phyloP scores from a whole-genome alignment of 1,140 invertebrate genomes.

The Apis dorsata region DNA sequence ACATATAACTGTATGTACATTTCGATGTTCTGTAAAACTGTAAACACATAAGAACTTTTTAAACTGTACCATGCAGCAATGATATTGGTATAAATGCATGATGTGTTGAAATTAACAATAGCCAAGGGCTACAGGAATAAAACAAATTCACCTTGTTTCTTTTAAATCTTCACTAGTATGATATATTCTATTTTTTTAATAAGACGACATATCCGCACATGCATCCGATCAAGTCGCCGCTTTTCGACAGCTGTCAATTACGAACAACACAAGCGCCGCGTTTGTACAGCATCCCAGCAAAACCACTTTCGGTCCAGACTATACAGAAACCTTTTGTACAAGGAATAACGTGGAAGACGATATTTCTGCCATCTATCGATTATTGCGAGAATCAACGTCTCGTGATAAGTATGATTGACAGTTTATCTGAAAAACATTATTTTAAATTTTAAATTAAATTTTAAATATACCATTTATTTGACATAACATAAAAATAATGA shows the following conservation, averaged over 20 bases:
- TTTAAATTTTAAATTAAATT: not conserved
- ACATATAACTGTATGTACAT: slow-evolving; percentile 15
- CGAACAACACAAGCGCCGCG: slow-evolving; percentile 65
- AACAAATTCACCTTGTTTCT: not conserved
- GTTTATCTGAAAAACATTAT: not conserved
- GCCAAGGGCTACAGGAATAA: not conserved
- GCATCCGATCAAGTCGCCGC: slow-evolving; percentile 56
- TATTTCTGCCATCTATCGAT: slow-evolving; percentile 9
- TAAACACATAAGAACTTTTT: slow-evolving; percentile 59
- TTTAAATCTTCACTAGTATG: not conserved
- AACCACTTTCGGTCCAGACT: slow-evolving; percentile 64
- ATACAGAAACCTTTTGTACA: slow-evolving; percentile 41
- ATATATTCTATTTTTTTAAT: slow-evolving; percentile 4
- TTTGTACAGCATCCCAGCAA: slow-evolving; percentile 68
- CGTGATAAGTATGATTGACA: not conserved
- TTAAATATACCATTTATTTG: too few relatives aligned
- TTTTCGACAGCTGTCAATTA: slow-evolving; percentile 77
- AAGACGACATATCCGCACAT: slow-evolving; percentile 7
- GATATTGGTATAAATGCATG: slow-evolving; percentile 19
- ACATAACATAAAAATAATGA: too few relatives aligned
- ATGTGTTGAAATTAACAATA: slow-evolving; percentile 4
- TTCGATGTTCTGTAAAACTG: slow-evolving; percentile 42
- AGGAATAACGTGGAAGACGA: slow-evolving; percentile 7
- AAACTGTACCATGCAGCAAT: slow-evolving; percentile 32
- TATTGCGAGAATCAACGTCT: not conserved